phyloP scores from a whole-genome alignment of 1,140 invertebrate genomes.

The Anastrepha obliqua region DNA sequence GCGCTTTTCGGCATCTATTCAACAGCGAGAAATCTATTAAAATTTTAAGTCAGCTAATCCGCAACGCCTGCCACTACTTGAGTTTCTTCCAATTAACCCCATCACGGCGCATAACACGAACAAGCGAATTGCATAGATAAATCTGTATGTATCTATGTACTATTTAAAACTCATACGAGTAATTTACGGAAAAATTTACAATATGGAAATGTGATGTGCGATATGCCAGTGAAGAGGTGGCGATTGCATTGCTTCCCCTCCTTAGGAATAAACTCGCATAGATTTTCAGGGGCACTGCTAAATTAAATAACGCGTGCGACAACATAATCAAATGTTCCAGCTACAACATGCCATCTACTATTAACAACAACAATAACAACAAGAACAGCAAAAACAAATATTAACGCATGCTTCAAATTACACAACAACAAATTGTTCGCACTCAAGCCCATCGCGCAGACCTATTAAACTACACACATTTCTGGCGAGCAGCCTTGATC shows the following conservation, averaged over 20 bases:
- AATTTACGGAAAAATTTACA: constrained; percentile 18
- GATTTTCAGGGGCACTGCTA: background rate
- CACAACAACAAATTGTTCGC: constrained; percentile 33
- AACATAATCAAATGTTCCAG: constrained; percentile 56
- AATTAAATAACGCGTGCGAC: constrained; percentile 57
- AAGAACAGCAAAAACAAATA: background rate
- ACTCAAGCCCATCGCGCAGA: background rate
- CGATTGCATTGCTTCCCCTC: background rate
- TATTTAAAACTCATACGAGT: constrained; percentile 30
- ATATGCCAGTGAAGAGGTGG: background rate
- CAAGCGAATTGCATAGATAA: background rate
- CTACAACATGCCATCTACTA: background rate
- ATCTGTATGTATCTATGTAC: background rate
- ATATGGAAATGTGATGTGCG: constrained; percentile 30
- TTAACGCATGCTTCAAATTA: background rate
- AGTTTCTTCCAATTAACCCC: constrained; percentile 18
- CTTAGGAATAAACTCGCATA: background rate
- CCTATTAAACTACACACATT: background rate
- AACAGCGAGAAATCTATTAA: background rate
- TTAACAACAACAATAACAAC: background rate
- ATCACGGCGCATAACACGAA: constrained; percentile 25
- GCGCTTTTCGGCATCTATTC: too few relatives aligned
- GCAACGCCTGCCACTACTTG: constrained; percentile 27
- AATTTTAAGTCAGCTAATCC: constrained; percentile 49
- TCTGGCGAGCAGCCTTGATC: background rate